These are phyloP conservation scores for Dolichopus griseipennis DNA, from an alignment of 2,888 invertebrate genomes.

Conservation along the genomic window DNA sequence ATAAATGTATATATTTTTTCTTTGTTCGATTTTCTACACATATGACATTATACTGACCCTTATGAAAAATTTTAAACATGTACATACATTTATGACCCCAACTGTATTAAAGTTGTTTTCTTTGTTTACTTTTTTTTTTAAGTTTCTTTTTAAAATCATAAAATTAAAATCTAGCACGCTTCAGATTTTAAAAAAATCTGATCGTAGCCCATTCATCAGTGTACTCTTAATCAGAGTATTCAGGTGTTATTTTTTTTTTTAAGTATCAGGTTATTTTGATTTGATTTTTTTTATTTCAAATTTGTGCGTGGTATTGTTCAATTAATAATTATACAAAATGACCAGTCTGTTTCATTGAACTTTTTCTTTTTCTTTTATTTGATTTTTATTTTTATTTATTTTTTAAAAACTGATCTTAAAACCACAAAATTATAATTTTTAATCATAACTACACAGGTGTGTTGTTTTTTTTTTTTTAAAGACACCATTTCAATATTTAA, in stretches of 20 bases:
- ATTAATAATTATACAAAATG: background rate
- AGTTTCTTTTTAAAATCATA: background rate
- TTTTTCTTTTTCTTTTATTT: background rate
- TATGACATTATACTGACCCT: too few relatives aligned
- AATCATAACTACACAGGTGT: background rate
- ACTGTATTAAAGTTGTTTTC: background rate
- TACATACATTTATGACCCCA: too few relatives aligned
- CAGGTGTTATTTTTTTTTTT: too few relatives aligned
- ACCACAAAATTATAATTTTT: background rate
- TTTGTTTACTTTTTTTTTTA: background rate
- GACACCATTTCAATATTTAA: too few relatives aligned
- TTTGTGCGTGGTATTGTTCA: conserved; percentile 2
- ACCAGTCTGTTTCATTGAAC: background rate
- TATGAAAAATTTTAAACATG: too few relatives aligned
- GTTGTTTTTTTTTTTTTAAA: too few relatives aligned
- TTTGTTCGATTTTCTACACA: too few relatives aligned
- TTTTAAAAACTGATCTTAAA: background rate
- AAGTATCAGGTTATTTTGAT: background rate
- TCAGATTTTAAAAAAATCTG: background rate
- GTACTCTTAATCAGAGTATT: background rate
- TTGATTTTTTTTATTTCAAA: background rate
- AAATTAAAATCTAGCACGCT: conserved; percentile 1
- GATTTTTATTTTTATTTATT: background rate
- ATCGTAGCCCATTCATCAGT: background rate
- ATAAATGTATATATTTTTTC: too few relatives aligned